These are phyloP conservation scores for Phocoena sinus DNA, from an alignment of 2,113 vertebrate species.

Conservation along the genomic window DNA sequence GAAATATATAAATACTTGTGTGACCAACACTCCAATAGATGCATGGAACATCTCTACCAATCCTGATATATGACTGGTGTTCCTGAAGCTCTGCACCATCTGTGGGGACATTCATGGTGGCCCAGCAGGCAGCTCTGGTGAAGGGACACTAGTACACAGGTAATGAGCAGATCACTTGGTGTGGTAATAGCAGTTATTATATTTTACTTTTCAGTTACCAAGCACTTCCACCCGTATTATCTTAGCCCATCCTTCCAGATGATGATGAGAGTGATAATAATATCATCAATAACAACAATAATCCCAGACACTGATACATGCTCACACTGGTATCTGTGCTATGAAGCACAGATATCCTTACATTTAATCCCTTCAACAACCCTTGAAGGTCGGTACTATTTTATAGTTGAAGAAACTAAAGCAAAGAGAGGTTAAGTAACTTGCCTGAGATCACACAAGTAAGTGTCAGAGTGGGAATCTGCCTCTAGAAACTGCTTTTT, in stretches of 20 bases:
- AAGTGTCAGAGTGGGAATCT: not conserved
- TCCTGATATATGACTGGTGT: not conserved
- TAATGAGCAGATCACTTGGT: not conserved
- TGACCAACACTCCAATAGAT: not conserved
- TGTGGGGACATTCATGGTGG: not conserved
- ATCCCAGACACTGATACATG: not conserved
- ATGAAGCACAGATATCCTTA: not conserved
- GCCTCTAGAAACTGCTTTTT: not conserved
- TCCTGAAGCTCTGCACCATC: not conserved
- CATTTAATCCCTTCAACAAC: not conserved
- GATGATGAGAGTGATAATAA: not conserved
- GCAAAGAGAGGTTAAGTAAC: not conserved
- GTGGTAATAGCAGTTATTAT: not conserved
- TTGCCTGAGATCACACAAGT: not conserved
- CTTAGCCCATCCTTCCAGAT: not conserved
- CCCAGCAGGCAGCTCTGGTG: not conserved
- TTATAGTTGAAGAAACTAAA: slow-evolving; percentile 17
- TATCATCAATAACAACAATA: not conserved
- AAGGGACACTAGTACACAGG: not conserved
- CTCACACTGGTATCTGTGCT: not conserved
- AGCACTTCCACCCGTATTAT: not conserved
- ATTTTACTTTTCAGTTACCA: not conserved
- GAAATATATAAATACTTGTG: not conserved
- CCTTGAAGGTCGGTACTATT: not conserved
- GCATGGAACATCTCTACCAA: not conserved